Percentiles rank a stretch among this genome's conserved stretches.
Evolutionary conservation across 2,797 vertebrate genomes (phyloP).

Genomic region (Gila robusta): DNA sequence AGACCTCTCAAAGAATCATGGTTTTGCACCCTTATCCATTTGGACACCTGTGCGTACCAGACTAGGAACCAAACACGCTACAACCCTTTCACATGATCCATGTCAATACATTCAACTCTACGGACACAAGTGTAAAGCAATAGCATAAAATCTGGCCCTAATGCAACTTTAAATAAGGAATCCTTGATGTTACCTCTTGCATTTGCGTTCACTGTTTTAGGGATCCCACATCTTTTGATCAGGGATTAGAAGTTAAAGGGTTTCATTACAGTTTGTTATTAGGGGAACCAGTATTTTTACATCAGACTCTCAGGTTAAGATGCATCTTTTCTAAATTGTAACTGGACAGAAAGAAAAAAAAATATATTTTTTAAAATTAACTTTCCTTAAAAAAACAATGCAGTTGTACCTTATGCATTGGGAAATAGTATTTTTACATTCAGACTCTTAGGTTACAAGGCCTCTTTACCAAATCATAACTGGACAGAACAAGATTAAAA

Average conservation of each 20-base stretch:
- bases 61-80: not conserved
- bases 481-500: too few species aligned
- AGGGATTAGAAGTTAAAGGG: not conserved
- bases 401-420: too few species aligned
- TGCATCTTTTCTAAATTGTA: not conserved
- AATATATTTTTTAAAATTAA: too few species aligned
- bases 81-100: not conserved
- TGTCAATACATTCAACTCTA: not conserved
- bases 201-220: not conserved
- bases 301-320: not conserved
- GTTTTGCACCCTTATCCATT: slow-evolving; percentile 8
- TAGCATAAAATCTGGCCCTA: not conserved
- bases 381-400: too few species aligned
- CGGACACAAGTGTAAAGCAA: not conserved
- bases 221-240: not conserved
- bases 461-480: not conserved
- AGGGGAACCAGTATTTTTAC: not conserved
- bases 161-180: not conserved
- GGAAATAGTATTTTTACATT: not conserved
- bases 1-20: not conserved
- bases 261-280: not conserved
- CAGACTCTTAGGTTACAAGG: not conserved
- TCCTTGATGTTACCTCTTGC: not conserved
- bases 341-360: too few species aligned
- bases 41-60: not conserved